Evolutionary conservation across 2,888 invertebrate genomes (phyloP), one percentile per base, ranked within the genome.

Genomic region (Frankliniella fusca): DNA sequence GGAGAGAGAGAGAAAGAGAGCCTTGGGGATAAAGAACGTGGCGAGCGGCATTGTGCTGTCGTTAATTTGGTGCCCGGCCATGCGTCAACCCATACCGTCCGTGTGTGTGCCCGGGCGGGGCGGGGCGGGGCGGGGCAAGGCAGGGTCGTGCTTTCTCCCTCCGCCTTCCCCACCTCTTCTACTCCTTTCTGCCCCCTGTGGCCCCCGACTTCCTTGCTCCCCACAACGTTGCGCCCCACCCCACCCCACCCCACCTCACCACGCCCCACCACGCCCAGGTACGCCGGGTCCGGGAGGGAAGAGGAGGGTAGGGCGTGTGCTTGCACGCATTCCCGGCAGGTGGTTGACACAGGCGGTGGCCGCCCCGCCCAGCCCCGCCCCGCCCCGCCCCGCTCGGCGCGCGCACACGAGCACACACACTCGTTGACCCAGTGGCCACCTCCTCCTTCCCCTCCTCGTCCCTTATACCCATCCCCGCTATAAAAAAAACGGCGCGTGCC

Each of bases 321-420:
- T 23, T 76, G 70, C 70, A 76, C 70, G 70, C 70, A 76, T 76
- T 76, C 70, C 70, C 70, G 70, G 10, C 70, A 76, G 70, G 70
- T 76, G 70, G 70, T 76, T 76, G 70, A 76, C 70, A 76, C 70
- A 76, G 70, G 54, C 70, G 9, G 70, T 2, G 70, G 15, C 61
- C 18, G 61, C 15, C 20, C 15, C n/a, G n/a, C n/a, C n/a, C n/a
- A 20, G 54, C n/a, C n/a, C 54, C 15, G 54, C 10, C 15, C 10
- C 38, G 38, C 38, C 38, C 38, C 20, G 61, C 15, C 61, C n/a
- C 61, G 61, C 61, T 1, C 61, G 38, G 61, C 61, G 61, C n/a
- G 20, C 61, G 54, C 54, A 54, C 54, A 38, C 38, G 54, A 3
- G 54, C 18, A 12, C 54, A 18, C 54, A 54, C 54, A 76, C 70